These are phyloP conservation scores for Paramuricea clavata DNA, from an alignment of 92 coral and sea anemone species.

Conservation along the genomic window DNA sequence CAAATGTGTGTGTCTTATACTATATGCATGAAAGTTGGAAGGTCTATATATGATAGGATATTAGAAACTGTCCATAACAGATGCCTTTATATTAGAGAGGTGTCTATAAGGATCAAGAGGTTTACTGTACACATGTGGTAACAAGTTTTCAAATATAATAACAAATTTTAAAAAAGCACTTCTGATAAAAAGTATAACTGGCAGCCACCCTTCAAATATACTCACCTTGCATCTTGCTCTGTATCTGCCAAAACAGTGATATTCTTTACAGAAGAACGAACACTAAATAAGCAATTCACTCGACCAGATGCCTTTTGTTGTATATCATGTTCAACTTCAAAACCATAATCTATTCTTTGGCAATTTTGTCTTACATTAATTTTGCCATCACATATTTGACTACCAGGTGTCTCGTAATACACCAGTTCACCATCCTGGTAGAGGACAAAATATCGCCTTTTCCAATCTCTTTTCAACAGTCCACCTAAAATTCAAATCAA, in stretches of 20 bases:
- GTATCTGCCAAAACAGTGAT: conserved; percentile 89
- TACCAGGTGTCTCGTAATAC: conserved; percentile 87
- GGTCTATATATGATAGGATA: too few species aligned
- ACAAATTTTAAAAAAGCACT: too few species aligned
- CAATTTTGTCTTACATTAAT: conserved; percentile 87
- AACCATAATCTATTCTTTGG: conserved; percentile 82
- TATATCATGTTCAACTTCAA: conserved; percentile 82
- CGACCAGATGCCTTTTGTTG: conserved; percentile 78
- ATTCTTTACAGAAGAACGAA: conserved; percentile 85
- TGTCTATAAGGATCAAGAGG: neutral
- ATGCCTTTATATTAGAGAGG: too few species aligned
- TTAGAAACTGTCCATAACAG: too few species aligned
- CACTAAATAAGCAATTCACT: conserved; percentile 80
- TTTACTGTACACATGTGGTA: neutral
- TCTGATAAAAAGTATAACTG: too few species aligned
- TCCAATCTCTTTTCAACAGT: conserved; percentile 94
- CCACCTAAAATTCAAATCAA: conserved; percentile 70
- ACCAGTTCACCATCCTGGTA: conserved; percentile 94
- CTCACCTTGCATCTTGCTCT: conserved; percentile 90
- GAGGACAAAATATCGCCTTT: conserved; percentile 87
- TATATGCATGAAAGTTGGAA: too few species aligned
- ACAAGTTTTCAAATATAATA: neutral
- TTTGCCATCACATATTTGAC: conserved; percentile 84
- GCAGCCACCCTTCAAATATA: neutral
- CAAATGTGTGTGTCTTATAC: too few species aligned